These are phyloP conservation scores for Urechis unicinctus DNA, from an alignment of 2,888 invertebrate genomes.

Conservation along the genomic window DNA sequence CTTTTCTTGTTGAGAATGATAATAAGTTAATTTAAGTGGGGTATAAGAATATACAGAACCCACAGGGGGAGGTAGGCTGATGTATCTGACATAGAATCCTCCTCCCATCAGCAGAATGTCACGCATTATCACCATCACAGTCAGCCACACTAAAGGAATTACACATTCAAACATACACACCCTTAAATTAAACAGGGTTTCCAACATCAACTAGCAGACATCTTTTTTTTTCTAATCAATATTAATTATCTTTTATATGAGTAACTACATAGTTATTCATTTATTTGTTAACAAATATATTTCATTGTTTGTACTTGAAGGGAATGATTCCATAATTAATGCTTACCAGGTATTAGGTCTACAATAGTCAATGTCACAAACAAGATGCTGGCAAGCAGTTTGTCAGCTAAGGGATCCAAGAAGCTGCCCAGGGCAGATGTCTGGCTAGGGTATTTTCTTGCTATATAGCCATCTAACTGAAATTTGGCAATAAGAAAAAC, in stretches of 20 bases:
- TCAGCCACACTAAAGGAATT: slow-evolving; percentile 52
- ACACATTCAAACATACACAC: no score
- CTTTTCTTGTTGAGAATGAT: no score
- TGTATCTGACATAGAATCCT: slow-evolving; percentile 84
- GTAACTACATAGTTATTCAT: slow-evolving; percentile 51
- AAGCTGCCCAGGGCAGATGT: slow-evolving; percentile 90
- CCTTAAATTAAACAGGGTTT: no score
- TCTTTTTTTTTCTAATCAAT: not conserved
- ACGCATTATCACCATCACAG: slow-evolving; percentile 74
- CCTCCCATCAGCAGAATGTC: slow-evolving; percentile 76
- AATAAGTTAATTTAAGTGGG: no score
- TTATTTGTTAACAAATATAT: slow-evolving; percentile 1
- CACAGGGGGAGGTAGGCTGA: slow-evolving; percentile 78
- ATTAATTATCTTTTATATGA: slow-evolving; percentile 41
- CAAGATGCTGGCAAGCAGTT: slow-evolving; percentile 81
- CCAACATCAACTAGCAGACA: not conserved
- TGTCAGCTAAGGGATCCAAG: slow-evolving; percentile 94
- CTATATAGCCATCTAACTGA: slow-evolving; percentile 92
- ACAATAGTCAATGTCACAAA: slow-evolving; percentile 82
- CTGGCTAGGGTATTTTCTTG: slow-evolving; percentile 83
- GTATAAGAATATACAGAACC: no score
- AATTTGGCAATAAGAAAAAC: no score
- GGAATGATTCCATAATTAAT: not conserved
- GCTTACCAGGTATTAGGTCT: slow-evolving; percentile 69
- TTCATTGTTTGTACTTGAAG: not conserved